Evolutionary conservation across 2,113 vertebrate species (phyloP), one percentile per base, ranked within the genome.

Genomic region (Pipa parva): DNA sequence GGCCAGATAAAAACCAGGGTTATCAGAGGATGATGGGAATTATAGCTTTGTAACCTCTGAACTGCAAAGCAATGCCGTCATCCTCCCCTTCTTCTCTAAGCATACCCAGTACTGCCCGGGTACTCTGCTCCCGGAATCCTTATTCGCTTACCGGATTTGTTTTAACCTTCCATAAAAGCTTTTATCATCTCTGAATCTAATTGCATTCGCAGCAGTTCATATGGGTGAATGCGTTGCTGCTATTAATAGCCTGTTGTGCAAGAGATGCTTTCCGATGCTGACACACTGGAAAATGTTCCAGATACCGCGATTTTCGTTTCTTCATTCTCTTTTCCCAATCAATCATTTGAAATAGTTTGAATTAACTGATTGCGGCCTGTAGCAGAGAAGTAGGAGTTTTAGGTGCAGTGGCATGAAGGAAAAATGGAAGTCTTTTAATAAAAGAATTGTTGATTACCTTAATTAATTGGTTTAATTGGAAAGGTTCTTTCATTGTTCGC

Each of bases 171-270:
- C 39, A 1, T 11, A 13, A 36, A 13, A 13, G 17, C 15, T 12
- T 21, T n/a, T n/a, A n/a, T n/a, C n/a, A n/a, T 49, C 11, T 49
- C 46, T 12, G 8, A 20, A 49, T 49, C 18, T 49, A 49, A 49
- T 22, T 10, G 7, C 22, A 8, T 13, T 24, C 4, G 10, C 9
- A 20, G 1, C 42, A 26, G 45, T 7, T 18, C 15, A 3, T 7
- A 45, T 49, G 59, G 42, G 59, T 13, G 59, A 20, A 42, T 9
- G 56, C n/a, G 25, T 13, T 10, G 26, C n/a, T n/a, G 37, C 59
- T 62, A 62, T 49, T 62, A 31, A 62, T 62, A 62, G 27, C 17
- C 5, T 29, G 27, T 62, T 62, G 59, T 49, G 59, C 45, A 62
- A 49, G 28, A 22, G 6, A 11, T 18, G 39, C 26, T 48, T 39